Base-by-base conservation (phyloP, 2,888 invertebrate genomes). In the Suillia variegata region DNA sequence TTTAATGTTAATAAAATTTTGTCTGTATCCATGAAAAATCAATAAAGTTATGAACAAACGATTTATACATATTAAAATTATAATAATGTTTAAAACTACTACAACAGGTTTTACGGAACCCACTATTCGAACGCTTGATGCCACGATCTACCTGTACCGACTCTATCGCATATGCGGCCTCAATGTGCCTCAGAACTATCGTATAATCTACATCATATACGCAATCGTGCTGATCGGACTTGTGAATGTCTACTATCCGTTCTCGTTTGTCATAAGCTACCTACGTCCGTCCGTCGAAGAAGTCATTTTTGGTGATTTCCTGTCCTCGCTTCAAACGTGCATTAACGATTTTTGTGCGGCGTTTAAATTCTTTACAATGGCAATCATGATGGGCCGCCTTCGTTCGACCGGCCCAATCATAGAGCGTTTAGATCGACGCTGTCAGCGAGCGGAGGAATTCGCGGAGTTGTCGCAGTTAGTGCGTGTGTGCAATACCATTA, bases 241-340 rank as follows among this genome's bases (percentile, higher is more conserved):
- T 34, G 59, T 59, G 4, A 49, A 47, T 0, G 31, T 62, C 6
- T 59, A 26, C 18, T 24, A 56, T 15, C 62, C 62, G 13, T 20
- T 54, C 24, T 18, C 59, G 6, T 62, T 62, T 10, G 59, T 56
- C n/a, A 54, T 59, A 4, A 67, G 69, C 31, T 66, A 63, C 13
- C 58, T 58, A 4, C 22, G 56, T 8, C 38, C 58, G 33, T 53
- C 42, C 1, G 15, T 2, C 3, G 51, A n/a, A 10, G 38, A 38
- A 10, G 15, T 38, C 12, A 3, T 13, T 13, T 62, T 64, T 6
- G 61, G 59, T 4, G 64, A 69, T n/a, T 26, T 74, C 18, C 54
- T 74, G 10, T 69, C 71, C 17, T 72, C 72, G 2, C 20, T 73
- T 1, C 72, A 74, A 52, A 70, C 65, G 38, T 67, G 62, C 45